phyloP scores from a whole-genome alignment of 2,113 vertebrate genomes.

The Solea solea region DNA sequence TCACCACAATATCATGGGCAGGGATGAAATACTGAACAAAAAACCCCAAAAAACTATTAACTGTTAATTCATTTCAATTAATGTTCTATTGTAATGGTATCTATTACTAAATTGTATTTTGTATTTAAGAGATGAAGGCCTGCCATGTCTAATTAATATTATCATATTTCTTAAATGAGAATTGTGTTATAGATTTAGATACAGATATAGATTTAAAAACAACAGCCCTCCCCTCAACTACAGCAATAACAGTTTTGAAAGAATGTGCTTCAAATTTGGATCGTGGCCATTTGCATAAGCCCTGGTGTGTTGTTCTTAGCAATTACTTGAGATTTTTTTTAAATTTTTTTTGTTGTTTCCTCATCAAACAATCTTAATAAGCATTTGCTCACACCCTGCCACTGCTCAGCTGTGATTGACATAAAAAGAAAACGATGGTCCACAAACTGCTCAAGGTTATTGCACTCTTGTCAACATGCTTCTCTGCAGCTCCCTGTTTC shows the following conservation, averaged over 20 bases:
- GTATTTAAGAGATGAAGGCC: too few species aligned
- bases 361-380: slow-evolving; percentile 38
- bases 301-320: slow-evolving; percentile 14
- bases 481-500: not conserved
- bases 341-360: slow-evolving; percentile 11
- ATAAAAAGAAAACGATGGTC: slow-evolving; percentile 21
- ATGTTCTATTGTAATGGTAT: too few species aligned
- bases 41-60: too few species aligned
- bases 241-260: not conserved
- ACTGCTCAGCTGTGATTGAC: slow-evolving; percentile 25
- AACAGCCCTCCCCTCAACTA: not conserved
- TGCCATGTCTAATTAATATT: too few species aligned
- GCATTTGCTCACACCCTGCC: slow-evolving; percentile 1
- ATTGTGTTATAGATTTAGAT: too few species aligned
- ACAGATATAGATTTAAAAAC: too few species aligned
- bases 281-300: slow-evolving; percentile 9
- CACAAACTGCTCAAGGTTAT: slow-evolving; percentile 47
- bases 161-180: too few species aligned
- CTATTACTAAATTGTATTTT: too few species aligned
- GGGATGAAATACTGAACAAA: not conserved
- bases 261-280: not conserved
- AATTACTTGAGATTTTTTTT: slow-evolving; percentile 9
- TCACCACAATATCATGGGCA: slow-evolving; percentile 2
- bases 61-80: too few species aligned
- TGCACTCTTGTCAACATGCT: slow-evolving; percentile 49